Evolutionary conservation across 1,140 invertebrate species (phyloP).

Genomic region (Drosophila grimshawi): DNA sequence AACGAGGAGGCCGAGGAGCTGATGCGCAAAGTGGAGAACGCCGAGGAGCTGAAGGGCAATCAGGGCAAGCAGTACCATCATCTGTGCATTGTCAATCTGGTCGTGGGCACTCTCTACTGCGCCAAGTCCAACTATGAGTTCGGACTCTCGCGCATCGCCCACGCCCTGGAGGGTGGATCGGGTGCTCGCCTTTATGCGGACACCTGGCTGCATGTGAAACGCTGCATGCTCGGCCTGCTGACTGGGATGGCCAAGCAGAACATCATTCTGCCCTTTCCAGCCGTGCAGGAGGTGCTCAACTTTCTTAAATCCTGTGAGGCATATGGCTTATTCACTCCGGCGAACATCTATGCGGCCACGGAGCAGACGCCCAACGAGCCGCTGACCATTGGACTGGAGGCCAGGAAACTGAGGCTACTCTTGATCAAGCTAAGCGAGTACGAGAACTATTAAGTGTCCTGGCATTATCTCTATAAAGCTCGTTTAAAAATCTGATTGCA

Average conservation of each 20-base stretch:
- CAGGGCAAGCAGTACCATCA: conserved; percentile 98
- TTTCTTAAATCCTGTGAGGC: conserved; percentile 95
- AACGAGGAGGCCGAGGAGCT: conserved; percentile 99
- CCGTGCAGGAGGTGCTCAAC: conserved; percentile 94
- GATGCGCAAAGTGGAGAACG: conserved; percentile 98
- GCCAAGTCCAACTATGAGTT: conserved; percentile 99
- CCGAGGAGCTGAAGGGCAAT: conserved; percentile 96
- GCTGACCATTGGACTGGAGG: conserved; percentile 82
- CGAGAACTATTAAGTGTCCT: conserved; percentile 50
- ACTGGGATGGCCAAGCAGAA: conserved; percentile 96
- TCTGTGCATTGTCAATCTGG: conserved; percentile 99
- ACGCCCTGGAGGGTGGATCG: conserved; percentile 80
- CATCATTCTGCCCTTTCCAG: conserved; percentile 93
- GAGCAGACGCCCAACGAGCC: conserved; percentile 74
- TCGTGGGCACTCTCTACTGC: conserved; percentile 99
- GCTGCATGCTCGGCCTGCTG: conserved; percentile 95
- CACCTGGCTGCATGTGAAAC: conserved; percentile 98
- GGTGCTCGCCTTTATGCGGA: conserved; percentile 91
- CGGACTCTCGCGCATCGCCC: conserved; percentile 96
- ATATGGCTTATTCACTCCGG: conserved; percentile 79
- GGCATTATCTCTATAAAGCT: too few relatives aligned
- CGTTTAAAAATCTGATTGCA: too few relatives aligned
- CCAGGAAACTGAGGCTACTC: conserved; percentile 71
- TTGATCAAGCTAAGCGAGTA: conserved; percentile 80
- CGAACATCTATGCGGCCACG: conserved; percentile 73